phyloP scores from a whole-genome alignment of 2,113 vertebrate genomes.

The Ciconia stormi region DNA sequence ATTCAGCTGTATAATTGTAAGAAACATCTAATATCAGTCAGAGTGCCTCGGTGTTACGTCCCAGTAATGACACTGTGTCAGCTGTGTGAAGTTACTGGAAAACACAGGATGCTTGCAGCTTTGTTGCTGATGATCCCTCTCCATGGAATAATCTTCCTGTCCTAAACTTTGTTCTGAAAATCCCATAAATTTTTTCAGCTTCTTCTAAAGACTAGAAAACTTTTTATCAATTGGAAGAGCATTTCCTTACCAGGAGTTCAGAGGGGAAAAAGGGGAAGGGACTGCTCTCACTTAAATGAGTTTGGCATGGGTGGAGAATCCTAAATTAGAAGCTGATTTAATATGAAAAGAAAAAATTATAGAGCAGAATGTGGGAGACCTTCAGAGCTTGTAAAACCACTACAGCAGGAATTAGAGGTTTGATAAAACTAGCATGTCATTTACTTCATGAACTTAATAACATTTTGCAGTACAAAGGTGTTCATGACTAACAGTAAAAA shows the following conservation, averaged over 20 bases:
- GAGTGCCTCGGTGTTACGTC: constrained; percentile 32
- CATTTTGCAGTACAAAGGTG: not conserved
- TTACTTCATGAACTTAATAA: not conserved
- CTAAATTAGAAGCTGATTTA: constrained; percentile 50
- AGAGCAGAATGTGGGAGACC: not conserved
- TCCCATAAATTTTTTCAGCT: constrained; percentile 45
- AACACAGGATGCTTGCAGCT: constrained; percentile 53
- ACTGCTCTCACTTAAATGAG: not conserved
- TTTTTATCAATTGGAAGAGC: constrained; percentile 60
- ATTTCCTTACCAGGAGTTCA: constrained; percentile 22
- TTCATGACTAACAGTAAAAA: not conserved
- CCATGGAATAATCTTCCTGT: constrained; percentile 48
- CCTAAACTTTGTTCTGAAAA: constrained; percentile 59
- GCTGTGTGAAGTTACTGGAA: constrained; percentile 59
- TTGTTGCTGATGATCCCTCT: constrained; percentile 19
- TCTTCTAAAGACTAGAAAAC: constrained; percentile 13
- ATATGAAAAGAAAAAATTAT: constrained; percentile 1
- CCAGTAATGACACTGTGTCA: constrained; percentile 58
- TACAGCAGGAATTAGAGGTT: constrained; percentile 21
- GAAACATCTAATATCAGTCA: constrained; percentile 43
- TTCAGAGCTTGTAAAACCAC: constrained; percentile 50
- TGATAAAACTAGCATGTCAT: constrained; percentile 21
- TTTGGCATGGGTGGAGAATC: constrained; percentile 21
- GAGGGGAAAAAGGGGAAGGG: not conserved
- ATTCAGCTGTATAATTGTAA: constrained; percentile 49